Percentiles rank a stretch among this genome's conserved stretches.
Conservation (phyloP, 2,113 vertebrate species). For the Platichthys flesus region DNA sequence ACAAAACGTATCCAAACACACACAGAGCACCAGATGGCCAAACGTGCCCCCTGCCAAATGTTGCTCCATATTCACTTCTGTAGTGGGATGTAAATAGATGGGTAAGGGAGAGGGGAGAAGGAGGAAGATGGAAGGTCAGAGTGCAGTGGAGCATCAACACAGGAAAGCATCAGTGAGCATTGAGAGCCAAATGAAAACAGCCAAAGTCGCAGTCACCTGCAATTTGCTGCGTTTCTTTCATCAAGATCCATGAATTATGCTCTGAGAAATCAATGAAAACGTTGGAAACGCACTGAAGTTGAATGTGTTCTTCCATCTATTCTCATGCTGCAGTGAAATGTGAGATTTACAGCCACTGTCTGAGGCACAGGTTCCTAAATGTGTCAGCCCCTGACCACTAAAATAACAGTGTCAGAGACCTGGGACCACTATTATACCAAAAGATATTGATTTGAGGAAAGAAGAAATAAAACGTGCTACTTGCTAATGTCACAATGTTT, state of each 20-base stretch:
- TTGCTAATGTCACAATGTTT: no score
- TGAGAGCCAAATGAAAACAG: no score
- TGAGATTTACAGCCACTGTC: slow-evolving; percentile 1
- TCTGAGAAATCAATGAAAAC: no score
- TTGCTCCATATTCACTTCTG: slow-evolving; percentile 48
- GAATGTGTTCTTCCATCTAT: not conserved
- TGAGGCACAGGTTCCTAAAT: not conserved
- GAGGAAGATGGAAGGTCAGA: not conserved
- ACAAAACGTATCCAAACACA: slow-evolving; percentile 28
- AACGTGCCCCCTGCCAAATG: slow-evolving; percentile 46
- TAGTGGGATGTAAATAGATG: slow-evolving; percentile 39
- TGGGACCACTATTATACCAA: no score
- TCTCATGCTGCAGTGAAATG: not conserved
- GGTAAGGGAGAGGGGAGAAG: not conserved
- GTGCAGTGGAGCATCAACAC: not conserved
- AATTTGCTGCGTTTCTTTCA: no score
- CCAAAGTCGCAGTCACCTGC: no score
- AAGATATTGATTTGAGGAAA: no score
- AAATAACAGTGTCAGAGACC: no score
- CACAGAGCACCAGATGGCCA: slow-evolving; percentile 66
- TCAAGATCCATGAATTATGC: no score
- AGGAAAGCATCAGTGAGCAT: not conserved
- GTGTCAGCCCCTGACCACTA: no score
- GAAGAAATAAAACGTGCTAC: no score
- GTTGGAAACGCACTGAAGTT: no score